A percentile compares a stretch with the other conserved stretches of the same genome.
Conservation (phyloP, 1,140 invertebrate species). For the Luehdorfia chinensis region DNA sequence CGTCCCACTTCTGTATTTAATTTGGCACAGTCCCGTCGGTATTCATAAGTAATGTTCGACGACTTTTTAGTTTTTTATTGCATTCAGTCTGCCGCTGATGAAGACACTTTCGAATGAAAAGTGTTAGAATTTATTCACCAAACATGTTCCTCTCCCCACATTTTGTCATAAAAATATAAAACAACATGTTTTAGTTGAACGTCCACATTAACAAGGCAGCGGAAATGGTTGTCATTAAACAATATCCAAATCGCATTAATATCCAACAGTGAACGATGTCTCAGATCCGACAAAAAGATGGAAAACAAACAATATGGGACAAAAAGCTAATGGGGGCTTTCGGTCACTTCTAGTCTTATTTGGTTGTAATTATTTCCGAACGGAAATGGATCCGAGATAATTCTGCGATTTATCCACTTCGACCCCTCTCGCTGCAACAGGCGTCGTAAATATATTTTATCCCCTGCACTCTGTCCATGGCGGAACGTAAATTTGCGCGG, state of each 20-base stretch:
- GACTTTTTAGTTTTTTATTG: no score
- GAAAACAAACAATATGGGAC: conserved; percentile 24
- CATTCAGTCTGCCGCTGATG: no score
- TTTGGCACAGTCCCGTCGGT: no score
- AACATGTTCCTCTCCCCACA: no score
- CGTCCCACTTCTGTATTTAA: no score
- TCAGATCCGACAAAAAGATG: conserved; percentile 22
- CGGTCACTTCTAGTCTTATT: conserved; percentile 33
- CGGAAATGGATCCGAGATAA: conserved; percentile 44
- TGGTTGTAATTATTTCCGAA: conserved; percentile 37
- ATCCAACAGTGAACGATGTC: conserved; percentile 31
- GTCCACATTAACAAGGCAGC: no score
- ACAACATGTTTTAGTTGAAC: conserved; percentile 26
- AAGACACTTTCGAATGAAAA: no score
- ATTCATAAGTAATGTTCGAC: no score
- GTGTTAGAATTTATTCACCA: no score
- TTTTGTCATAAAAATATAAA: conserved; percentile 19
- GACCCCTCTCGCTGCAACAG: background rate
- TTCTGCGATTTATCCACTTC: conserved; percentile 34
- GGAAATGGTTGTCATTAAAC: conserved; percentile 49
- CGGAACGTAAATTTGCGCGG: conserved; percentile 37
- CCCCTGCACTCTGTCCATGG: conserved; percentile 13
- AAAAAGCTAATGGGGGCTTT: conserved; percentile 47
- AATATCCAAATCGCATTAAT: conserved; percentile 37
- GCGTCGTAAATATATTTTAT: conserved; percentile 9